These are phyloP conservation scores for Rattus rattus DNA, from an alignment of 2,113 vertebrate genomes.

Conservation along the genomic window DNA sequence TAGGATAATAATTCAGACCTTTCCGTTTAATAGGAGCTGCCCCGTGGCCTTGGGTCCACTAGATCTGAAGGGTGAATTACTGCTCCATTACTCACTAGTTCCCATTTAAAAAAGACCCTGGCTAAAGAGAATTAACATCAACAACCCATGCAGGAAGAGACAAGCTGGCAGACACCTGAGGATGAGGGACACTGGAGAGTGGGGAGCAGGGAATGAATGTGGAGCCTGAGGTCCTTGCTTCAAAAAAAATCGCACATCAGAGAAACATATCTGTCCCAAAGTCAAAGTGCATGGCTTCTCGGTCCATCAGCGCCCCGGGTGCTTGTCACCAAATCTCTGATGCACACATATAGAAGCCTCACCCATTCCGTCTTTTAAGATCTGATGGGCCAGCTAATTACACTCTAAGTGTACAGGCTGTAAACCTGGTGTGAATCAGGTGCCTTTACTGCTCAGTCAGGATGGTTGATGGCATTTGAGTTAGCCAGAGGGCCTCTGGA, in stretches of 20 bases:
- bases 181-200: background rate
- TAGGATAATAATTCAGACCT: conserved; percentile 67
- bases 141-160: conserved; percentile 7
- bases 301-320: background rate
- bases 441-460: background rate
- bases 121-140: conserved; percentile 59
- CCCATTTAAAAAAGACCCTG: conserved; percentile 4
- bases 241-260: conserved; percentile 9
- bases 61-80: conserved; percentile 58
- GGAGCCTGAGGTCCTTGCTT: background rate
- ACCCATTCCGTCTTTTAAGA: background rate
- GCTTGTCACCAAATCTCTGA: background rate
- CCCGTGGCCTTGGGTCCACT: conserved; percentile 59
- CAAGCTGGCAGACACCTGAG: background rate
- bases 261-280: conserved; percentile 31
- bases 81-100: conserved; percentile 66
- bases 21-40: conserved; percentile 61
- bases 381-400: background rate
- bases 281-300: background rate
- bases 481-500: background rate
- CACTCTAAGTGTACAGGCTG: background rate
- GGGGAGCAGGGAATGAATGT: background rate
- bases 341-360: background rate
- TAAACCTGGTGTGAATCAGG: no score
- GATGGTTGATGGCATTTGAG: no score